A percentile compares a stretch with the other conserved stretches of the same genome.
phyloP scores from a whole-genome alignment of 2,888 invertebrate species.

The Drosophila algonquin region DNA sequence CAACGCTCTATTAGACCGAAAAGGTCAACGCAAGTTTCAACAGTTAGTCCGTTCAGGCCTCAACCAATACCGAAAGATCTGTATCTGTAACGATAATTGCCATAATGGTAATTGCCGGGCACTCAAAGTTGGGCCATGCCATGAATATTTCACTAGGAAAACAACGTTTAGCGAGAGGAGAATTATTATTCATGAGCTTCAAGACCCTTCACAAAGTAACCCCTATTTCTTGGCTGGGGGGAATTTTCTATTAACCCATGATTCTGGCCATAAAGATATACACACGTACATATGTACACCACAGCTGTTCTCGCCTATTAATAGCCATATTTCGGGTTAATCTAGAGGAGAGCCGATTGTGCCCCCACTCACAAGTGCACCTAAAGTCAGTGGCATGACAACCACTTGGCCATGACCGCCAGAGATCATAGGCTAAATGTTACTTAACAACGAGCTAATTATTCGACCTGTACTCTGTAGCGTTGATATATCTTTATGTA shows the following conservation, averaged over 20 bases:
- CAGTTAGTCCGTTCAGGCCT: conserved; percentile 19
- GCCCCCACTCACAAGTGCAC: neutral
- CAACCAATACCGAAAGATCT: neutral
- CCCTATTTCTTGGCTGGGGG: neutral
- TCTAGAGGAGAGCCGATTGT: neutral
- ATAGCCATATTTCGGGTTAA: neutral
- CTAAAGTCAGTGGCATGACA: conserved; percentile 9
- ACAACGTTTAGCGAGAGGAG: neutral
- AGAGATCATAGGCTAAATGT: neutral
- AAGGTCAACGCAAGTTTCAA: conserved; percentile 34
- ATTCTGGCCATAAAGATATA: conserved; percentile 15
- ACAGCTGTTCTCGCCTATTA: no score
- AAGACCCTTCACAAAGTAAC: neutral
- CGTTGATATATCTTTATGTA: neutral
- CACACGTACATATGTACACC: no score
- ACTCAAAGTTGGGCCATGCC: conserved; percentile 3
- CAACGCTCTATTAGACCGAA: conserved; percentile 26
- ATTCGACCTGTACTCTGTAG: neutral
- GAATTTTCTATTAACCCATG: conserved; percentile 6
- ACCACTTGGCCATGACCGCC: conserved; percentile 3
- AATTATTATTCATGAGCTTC: no score
- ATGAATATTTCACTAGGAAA: conserved; percentile 4
- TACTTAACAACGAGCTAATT: neutral
- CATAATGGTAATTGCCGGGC: conserved; percentile 17
- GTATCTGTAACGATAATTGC: conserved; percentile 25